Percentiles rank a stretch among this genome's conserved stretches.
Evolutionary conservation across 2,888 invertebrate genomes (phyloP).

Genomic region (Alviniconcha strummeri): DNA sequence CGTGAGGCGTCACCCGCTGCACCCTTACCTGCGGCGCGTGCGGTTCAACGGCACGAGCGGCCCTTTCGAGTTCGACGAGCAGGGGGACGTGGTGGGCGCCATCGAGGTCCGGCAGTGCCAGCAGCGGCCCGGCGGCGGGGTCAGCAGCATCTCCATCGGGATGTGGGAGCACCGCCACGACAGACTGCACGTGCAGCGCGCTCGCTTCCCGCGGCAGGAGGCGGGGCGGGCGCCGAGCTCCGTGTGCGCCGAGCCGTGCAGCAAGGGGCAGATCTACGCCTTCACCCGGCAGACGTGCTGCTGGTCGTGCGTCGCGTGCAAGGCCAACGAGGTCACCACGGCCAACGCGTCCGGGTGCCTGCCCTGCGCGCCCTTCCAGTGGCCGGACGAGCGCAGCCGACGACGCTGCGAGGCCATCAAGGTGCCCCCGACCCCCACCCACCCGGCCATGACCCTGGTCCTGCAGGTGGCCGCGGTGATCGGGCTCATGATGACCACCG

Average conservation of each 20-base stretch:
- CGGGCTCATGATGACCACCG: constrained; percentile 44
- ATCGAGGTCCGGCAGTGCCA: constrained; percentile 61
- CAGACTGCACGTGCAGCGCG: constrained; percentile 42
- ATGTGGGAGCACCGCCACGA: constrained; percentile 58
- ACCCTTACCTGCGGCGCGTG: constrained; percentile 49
- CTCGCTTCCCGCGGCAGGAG: constrained; percentile 14
- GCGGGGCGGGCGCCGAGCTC: constrained; percentile 41
- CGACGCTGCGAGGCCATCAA: constrained; percentile 42
- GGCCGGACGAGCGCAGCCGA: constrained; percentile 47
- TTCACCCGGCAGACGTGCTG: constrained; percentile 64
- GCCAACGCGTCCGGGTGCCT: constrained; percentile 57
- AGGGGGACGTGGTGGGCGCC: constrained; percentile 59
- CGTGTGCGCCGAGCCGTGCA: constrained; percentile 51
- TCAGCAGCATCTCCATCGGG: constrained; percentile 42
- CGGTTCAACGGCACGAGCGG: constrained; percentile 55
- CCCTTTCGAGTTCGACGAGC: constrained; percentile 58
- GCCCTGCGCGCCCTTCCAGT: constrained; percentile 48
- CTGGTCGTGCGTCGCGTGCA: constrained; percentile 63
- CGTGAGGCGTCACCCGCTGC: constrained; percentile 47
- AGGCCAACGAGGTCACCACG: constrained; percentile 57
- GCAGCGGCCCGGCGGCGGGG: constrained; percentile 12
- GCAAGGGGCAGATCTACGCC: constrained; percentile 55
- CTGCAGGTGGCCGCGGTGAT: constrained; percentile 43
- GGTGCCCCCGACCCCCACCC: constrained; percentile 42
- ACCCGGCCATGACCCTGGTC: constrained; percentile 47